Evolutionary conservation across 37 sponge, comb jelly and placozoan species (phyloP).

Genomic region (Cladorhizidae sp.): DNA sequence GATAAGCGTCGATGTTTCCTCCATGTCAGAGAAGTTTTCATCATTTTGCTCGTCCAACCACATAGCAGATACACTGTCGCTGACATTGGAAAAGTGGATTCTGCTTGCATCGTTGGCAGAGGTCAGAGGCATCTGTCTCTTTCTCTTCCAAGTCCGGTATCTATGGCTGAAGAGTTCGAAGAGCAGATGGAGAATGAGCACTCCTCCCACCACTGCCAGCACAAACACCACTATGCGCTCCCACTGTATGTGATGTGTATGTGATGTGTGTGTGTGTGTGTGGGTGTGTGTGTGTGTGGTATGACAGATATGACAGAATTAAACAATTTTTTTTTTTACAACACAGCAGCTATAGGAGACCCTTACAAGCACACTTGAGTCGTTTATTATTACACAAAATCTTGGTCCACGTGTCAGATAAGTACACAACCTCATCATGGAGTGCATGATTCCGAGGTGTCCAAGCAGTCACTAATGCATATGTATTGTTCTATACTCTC

Average conservation of each 20-base stretch:
- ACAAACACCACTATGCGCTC: conserved; percentile 15
- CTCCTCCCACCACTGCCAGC: conserved; percentile 4
- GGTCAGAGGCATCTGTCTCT: background rate
- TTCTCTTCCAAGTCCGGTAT: background rate
- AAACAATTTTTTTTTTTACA: too few relatives aligned
- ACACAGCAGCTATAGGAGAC: too few relatives aligned
- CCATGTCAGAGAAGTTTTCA: background rate
- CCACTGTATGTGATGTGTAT: background rate
- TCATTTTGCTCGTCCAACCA: background rate
- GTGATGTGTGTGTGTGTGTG: too few relatives aligned
- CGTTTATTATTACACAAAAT: too few relatives aligned
- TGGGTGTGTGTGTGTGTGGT: too few relatives aligned
- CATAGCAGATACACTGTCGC: background rate
- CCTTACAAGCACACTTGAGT: too few relatives aligned
- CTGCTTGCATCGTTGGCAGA: background rate
- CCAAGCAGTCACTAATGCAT: too few relatives aligned
- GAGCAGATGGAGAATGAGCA: conserved; percentile 17
- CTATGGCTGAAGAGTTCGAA: background rate
- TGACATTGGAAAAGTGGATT: background rate
- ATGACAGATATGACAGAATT: too few relatives aligned
- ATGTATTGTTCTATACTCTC: too few relatives aligned
- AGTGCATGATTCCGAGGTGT: too few relatives aligned
- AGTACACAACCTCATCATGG: too few relatives aligned
- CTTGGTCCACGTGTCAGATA: too few relatives aligned
- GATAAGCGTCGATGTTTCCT: background rate